These are phyloP conservation scores for Belgica antarctica DNA, from an alignment of 2,888 invertebrate species.

Conservation along the genomic window DNA sequence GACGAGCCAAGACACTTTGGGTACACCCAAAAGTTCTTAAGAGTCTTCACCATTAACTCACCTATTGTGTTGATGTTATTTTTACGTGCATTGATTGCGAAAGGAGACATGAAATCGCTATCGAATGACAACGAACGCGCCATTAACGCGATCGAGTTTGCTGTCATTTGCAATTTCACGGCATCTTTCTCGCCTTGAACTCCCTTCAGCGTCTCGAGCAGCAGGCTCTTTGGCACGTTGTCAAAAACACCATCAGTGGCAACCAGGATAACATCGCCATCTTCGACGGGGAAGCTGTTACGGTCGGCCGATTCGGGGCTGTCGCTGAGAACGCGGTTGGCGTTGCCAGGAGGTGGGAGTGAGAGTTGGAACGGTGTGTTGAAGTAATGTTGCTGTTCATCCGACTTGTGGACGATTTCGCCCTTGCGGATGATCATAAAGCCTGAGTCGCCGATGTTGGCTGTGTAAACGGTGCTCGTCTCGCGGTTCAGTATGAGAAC, in stretches of 20 bases:
- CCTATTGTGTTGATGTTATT: constrained; percentile 92
- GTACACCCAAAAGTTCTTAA: too few relatives aligned
- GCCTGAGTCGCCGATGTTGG: constrained; percentile 98
- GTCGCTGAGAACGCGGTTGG: constrained; percentile 84
- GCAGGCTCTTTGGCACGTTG: constrained; percentile 88
- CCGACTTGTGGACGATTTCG: constrained; percentile 84
- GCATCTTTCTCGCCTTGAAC: constrained; percentile 71
- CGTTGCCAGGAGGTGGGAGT: constrained; percentile 86
- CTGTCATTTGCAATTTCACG: constrained; percentile 79
- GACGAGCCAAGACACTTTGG: background rate
- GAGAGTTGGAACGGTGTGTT: constrained; percentile 98
- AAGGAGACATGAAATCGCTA: constrained; percentile 92
- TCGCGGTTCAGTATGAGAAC: constrained; percentile 89
- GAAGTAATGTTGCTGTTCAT: constrained; percentile 98
- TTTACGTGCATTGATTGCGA: constrained; percentile 87
- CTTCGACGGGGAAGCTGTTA: constrained; percentile 78
- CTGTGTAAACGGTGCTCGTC: constrained; percentile 87
- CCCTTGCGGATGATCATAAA: constrained; percentile 89
- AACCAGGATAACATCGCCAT: constrained; percentile 90
- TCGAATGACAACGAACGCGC: constrained; percentile 92
- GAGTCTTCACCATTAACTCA: constrained; percentile 55
- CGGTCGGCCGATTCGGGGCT: constrained; percentile 91
- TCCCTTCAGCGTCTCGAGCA: constrained; percentile 80
- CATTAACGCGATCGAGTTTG: constrained; percentile 93
- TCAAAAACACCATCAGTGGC: constrained; percentile 99